Percentiles rank a stretch among this genome's conserved stretches.
phyloP scores from a whole-genome alignment of 2,888 invertebrate species.

The Aquatica leii region DNA sequence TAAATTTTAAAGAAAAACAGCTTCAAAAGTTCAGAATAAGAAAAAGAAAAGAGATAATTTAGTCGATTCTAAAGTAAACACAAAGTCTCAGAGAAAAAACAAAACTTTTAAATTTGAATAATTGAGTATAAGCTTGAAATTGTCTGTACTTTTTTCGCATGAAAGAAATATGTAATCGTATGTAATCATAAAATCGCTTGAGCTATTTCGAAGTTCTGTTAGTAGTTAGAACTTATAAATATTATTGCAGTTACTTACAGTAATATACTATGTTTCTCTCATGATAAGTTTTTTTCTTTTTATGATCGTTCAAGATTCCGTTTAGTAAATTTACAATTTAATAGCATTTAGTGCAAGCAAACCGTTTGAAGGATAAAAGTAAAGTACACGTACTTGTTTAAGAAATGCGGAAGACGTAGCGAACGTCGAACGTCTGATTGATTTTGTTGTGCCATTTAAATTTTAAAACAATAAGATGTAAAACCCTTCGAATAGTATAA shows the following conservation, averaged over 20 bases:
- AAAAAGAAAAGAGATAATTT: too few relatives aligned
- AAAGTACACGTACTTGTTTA: conserved; percentile 7
- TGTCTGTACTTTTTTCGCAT: too few relatives aligned
- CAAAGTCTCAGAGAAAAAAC: too few relatives aligned
- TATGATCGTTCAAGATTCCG: conserved; percentile 4
- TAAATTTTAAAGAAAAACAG: too few relatives aligned
- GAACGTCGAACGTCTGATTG: not conserved
- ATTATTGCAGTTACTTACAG: conserved; percentile 3
- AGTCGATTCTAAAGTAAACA: too few relatives aligned
- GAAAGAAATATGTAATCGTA: too few relatives aligned
- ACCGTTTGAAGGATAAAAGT: conserved; percentile 5
- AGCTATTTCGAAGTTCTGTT: conserved; percentile 7
- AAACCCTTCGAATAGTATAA: conserved; percentile 31
- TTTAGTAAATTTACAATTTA: conserved; percentile 6
- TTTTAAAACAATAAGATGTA: conserved; percentile 12
- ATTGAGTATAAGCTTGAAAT: too few relatives aligned
- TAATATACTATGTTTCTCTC: conserved; percentile 1
- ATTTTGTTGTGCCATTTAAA: conserved; percentile 8
- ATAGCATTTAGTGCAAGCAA: conserved; percentile 9
- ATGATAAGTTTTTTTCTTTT: not conserved
- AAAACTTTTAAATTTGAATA: too few relatives aligned
- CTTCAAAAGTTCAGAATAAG: too few relatives aligned
- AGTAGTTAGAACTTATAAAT: conserved; percentile 16
- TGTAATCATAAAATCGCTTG: not conserved
- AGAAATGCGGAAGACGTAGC: conserved; percentile 9